phyloP scores from a whole-genome alignment of 1,140 invertebrate genomes.

The Galleria mellonella region DNA sequence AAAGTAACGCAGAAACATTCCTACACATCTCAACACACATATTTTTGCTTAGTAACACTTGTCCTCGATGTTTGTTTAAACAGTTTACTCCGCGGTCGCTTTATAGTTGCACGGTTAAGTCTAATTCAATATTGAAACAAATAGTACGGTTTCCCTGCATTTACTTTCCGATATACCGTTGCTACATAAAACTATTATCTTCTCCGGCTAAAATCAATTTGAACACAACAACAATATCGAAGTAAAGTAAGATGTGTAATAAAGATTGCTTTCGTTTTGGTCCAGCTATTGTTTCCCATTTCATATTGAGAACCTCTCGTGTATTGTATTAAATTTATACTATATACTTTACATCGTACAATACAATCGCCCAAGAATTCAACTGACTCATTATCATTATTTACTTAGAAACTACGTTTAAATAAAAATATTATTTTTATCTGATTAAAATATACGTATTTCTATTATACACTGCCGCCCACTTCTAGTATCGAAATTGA shows the following conservation, averaged over 20 bases:
- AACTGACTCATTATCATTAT: no score
- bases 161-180: constrained; percentile 42
- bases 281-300: constrained; percentile 43
- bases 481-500: no score
- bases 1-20: constrained; percentile 28
- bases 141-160: constrained; percentile 32
- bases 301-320: constrained; percentile 40
- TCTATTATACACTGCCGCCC: no score
- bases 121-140: constrained; percentile 49
- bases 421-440: no score
- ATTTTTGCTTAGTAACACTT: constrained; percentile 20
- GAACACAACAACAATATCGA: constrained; percentile 43
- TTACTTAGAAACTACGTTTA: no score
- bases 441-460: no score
- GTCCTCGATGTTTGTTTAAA: constrained; percentile 18
- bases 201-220: constrained; percentile 53
- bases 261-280: constrained; percentile 49
- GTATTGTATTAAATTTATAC: neutral
- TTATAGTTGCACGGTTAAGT: constrained; percentile 24
- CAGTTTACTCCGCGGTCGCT: constrained; percentile 24
- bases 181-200: constrained; percentile 55
- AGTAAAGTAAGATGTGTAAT: constrained; percentile 53
- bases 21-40: constrained; percentile 18
- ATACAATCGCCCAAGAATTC: no score
- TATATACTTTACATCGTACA: no score